A percentile compares a stretch with the other conserved stretches of the same genome.
phyloP scores from a whole-genome alignment of 2,888 invertebrate species.

The Nomada goodeniana region DNA sequence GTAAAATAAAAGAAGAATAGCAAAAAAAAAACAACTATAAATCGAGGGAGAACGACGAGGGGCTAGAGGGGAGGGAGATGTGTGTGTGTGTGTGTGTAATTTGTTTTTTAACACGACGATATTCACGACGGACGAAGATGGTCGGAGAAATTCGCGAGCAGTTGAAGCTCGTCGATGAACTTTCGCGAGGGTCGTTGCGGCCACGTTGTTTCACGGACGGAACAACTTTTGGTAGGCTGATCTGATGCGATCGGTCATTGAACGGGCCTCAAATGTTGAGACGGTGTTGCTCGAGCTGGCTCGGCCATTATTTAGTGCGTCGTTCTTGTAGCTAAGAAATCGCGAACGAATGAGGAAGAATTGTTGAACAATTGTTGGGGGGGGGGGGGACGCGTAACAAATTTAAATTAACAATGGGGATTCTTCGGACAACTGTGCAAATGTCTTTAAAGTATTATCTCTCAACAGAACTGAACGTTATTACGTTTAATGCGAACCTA shows the following conservation, averaged over 20 bases:
- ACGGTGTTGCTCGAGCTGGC: background rate
- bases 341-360: too few relatives aligned
- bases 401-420: too few relatives aligned
- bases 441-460: too few relatives aligned
- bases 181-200: background rate
- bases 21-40: slow-evolving; percentile 20
- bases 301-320: background rate
- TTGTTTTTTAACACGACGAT: slow-evolving; percentile 15
- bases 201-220: background rate
- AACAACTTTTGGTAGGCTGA: background rate
- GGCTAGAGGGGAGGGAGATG: background rate
- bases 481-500: too few relatives aligned
- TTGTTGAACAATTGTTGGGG: too few relatives aligned
- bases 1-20: slow-evolving; percentile 24
- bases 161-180: slow-evolving; percentile 7
- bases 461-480: too few relatives aligned
- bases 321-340: too few relatives aligned
- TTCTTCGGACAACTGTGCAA: too few relatives aligned
- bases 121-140: slow-evolving; percentile 30
- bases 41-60: slow-evolving; percentile 7
- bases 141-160: background rate
- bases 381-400: too few relatives aligned
- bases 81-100: slow-evolving; percentile 5
- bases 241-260: slow-evolving; percentile 3
- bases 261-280: slow-evolving; percentile 7